Conservation (phyloP, 2,113 vertebrate genomes). For the Ictidomys tridecemlineatus region DNA sequence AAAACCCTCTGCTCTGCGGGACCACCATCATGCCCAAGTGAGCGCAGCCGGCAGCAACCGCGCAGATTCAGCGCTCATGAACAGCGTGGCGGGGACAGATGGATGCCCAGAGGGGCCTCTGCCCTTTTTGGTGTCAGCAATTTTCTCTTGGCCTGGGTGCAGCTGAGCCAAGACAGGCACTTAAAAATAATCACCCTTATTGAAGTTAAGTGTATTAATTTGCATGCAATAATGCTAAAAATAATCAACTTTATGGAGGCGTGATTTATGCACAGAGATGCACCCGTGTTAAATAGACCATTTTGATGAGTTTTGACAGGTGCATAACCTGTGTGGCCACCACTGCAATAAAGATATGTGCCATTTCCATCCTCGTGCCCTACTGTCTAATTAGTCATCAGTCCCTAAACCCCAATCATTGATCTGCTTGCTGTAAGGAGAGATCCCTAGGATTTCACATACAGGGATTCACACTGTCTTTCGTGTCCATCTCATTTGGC, state of each 20-base stretch:
- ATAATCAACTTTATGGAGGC: neutral
- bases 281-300: neutral
- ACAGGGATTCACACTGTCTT: neutral
- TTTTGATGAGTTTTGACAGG: neutral
- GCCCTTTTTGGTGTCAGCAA: neutral
- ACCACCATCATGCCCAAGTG: neutral
- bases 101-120: neutral
- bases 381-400: neutral
- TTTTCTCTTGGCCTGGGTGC: neutral
- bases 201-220: neutral
- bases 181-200: neutral
- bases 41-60: neutral
- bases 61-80: neutral
- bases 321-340: neutral
- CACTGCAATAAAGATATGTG: neutral
- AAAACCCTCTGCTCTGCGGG: neutral
- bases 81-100: neutral
- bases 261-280: neutral
- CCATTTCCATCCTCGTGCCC: neutral
- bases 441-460: neutral
- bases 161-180: neutral
- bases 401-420: too few relatives aligned
- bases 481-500: neutral
- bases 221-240: neutral
- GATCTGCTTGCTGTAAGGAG: neutral